A percentile compares a stretch with the other conserved stretches of the same genome.
Conservation (phyloP, 2,113 vertebrate species). For the Leptocoma aspasia region DNA sequence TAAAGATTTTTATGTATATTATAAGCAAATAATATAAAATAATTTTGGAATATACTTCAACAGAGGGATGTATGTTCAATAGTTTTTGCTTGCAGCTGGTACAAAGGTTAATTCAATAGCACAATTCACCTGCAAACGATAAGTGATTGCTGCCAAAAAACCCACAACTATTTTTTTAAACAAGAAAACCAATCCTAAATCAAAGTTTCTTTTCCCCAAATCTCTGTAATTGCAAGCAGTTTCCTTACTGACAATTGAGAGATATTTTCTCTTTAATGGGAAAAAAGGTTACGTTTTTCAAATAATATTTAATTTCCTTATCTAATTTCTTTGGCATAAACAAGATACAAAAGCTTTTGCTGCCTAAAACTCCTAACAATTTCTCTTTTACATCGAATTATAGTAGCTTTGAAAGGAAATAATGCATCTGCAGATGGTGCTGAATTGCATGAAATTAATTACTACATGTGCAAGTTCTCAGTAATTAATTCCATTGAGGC, state of each 20-base stretch:
- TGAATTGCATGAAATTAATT: conserved; percentile 77
- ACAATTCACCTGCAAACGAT: neutral
- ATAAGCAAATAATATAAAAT: neutral
- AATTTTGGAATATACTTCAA: neutral
- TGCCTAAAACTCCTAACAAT: conserved; percentile 40
- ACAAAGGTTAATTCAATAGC: neutral
- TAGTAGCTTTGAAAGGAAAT: conserved; percentile 63
- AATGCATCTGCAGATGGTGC: conserved; percentile 68
- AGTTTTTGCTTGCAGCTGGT: neutral
- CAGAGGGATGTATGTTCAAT: neutral
- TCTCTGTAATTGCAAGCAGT: neutral
- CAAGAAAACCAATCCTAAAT: neutral
- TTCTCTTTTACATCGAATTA: conserved; percentile 62
- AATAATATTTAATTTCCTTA: conserved; percentile 56
- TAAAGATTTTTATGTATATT: neutral
- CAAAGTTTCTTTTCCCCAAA: neutral
- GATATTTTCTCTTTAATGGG: neutral
- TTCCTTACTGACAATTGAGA: neutral
- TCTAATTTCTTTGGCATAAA: conserved; percentile 62
- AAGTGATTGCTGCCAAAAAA: neutral
- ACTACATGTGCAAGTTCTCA: conserved; percentile 64
- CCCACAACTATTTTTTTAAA: neutral
- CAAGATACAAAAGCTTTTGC: conserved; percentile 56
- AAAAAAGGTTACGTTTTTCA: conserved; percentile 40
- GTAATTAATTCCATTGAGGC: conserved; percentile 72